A percentile compares a stretch with the other conserved stretches of the same genome.
Conservation (phyloP, 2,797 vertebrate species). For the Chelon labrosus region DNA sequence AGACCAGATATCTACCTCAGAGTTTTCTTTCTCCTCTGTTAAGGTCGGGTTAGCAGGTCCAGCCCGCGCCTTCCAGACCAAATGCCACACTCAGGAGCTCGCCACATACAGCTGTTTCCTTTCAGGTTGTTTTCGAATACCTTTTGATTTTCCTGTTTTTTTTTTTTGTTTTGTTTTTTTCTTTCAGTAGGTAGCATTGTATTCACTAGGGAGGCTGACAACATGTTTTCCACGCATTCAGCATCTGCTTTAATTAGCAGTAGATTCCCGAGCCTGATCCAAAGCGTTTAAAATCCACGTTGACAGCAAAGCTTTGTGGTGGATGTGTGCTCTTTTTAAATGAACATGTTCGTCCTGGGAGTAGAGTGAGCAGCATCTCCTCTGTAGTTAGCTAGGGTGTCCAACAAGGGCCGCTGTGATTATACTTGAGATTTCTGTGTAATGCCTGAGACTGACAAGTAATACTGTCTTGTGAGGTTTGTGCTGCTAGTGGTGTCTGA, state of each 20-base stretch:
- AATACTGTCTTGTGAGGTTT: conserved; percentile 86
- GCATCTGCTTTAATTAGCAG: conserved; percentile 90
- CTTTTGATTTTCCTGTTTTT: conserved; percentile 82
- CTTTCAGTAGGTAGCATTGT: conserved; percentile 80
- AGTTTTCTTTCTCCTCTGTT: conserved; percentile 94
- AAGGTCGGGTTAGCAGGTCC: conserved; percentile 97
- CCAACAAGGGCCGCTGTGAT: conserved; percentile 81
- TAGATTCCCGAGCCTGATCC: conserved; percentile 89
- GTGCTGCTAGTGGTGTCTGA: conserved; percentile 94
- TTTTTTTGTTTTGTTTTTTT: conserved; percentile 82
- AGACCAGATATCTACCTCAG: conserved; percentile 99
- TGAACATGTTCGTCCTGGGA: conserved; percentile 86
- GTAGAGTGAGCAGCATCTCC: conserved; percentile 86
- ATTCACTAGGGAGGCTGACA: conserved; percentile 79
- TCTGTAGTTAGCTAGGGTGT: conserved; percentile 75
- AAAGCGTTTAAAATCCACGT: conserved; percentile 79
- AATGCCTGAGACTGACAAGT: conserved; percentile 86
- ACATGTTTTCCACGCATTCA: conserved; percentile 82
- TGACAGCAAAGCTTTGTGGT: conserved; percentile 79
- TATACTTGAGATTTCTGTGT: conserved; percentile 87
- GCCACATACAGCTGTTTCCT: conserved; percentile 87
- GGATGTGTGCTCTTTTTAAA: conserved; percentile 87
- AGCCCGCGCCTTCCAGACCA: conserved; percentile 97
- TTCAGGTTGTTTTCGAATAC: conserved; percentile 76
- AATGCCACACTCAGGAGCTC: conserved; percentile 98